phyloP scores from a whole-genome alignment of 1,140 invertebrate species.

The Rhizoglyphus robini region DNA sequence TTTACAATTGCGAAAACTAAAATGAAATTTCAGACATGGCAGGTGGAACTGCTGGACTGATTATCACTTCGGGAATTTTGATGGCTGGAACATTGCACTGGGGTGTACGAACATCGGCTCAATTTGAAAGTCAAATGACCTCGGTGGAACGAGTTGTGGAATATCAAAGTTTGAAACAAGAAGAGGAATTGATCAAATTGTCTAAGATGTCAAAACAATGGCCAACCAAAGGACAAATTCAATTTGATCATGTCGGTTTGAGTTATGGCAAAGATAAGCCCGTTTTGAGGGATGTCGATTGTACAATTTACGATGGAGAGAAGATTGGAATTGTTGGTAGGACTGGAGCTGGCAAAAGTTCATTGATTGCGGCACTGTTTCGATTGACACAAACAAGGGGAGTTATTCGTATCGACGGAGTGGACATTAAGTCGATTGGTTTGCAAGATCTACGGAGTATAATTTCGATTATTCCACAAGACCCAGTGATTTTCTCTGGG shows the following conservation, averaged over 20 bases:
- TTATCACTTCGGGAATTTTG: slow-evolving; percentile 58
- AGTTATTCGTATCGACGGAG: slow-evolving; percentile 31
- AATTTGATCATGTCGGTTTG: slow-evolving; percentile 53
- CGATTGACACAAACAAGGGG: slow-evolving; percentile 44
- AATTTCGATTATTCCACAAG: slow-evolving; percentile 48
- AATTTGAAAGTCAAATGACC: slow-evolving; percentile 62
- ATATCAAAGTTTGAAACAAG: slow-evolving; percentile 53
- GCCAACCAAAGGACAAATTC: slow-evolving; percentile 51
- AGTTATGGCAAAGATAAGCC: slow-evolving; percentile 35
- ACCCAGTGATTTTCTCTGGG: slow-evolving; percentile 36
- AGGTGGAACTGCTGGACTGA: slow-evolving; percentile 50
- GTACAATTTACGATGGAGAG: slow-evolving; percentile 34
- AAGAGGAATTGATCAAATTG: slow-evolving; percentile 41
- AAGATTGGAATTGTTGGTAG: slow-evolving; percentile 58
- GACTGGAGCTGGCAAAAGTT: slow-evolving; percentile 39
- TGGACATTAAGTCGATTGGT: slow-evolving; percentile 31
- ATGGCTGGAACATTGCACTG: slow-evolving; percentile 46
- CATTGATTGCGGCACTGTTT: slow-evolving; percentile 34
- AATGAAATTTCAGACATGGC: too few relatives aligned
- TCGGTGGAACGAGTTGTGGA: slow-evolving; percentile 64
- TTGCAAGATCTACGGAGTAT: slow-evolving; percentile 23
- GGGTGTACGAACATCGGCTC: slow-evolving; percentile 46
- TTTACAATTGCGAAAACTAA: neutral
- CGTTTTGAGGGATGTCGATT: slow-evolving; percentile 36
- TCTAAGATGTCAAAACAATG: slow-evolving; percentile 46